Conservation (phyloP, 92 coral and sea anemone species). For the Palythoa caribaeorum region DNA sequence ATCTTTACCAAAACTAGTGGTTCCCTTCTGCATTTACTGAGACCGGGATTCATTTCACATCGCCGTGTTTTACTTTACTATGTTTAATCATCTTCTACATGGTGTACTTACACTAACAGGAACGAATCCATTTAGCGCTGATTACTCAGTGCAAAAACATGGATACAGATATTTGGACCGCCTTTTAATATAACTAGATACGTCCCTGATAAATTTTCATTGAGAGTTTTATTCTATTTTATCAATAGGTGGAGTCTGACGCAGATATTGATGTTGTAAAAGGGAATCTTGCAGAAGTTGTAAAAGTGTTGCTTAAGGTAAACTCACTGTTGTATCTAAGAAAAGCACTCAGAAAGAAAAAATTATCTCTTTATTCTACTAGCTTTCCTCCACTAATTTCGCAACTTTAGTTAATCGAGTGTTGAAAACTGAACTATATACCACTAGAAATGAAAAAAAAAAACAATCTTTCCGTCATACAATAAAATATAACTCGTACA, state of each 20-base stretch:
- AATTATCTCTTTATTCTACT: neutral
- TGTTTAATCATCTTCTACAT: too few relatives aligned
- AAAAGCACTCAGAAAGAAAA: neutral
- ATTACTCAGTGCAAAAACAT: too few relatives aligned
- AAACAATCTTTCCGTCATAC: too few relatives aligned
- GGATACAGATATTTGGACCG: too few relatives aligned
- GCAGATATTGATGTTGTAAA: conserved; percentile 29
- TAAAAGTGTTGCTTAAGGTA: conserved; percentile 54
- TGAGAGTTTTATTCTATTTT: neutral
- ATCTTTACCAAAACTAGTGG: too few relatives aligned
- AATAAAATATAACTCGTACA: too few relatives aligned
- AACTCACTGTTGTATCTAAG: neutral
- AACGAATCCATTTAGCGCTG: too few relatives aligned
- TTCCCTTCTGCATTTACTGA: too few relatives aligned
- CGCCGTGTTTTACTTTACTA: too few relatives aligned
- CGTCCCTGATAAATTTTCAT: neutral
- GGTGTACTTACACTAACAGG: too few relatives aligned
- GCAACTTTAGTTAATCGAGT: neutral
- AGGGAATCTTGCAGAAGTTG: conserved; percentile 46
- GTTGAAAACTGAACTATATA: neutral
- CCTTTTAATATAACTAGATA: neutral
- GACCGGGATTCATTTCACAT: too few relatives aligned
- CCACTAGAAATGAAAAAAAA: too few relatives aligned
- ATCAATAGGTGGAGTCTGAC: conserved; percentile 23
- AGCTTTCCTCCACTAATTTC: neutral